Evolutionary conservation across 2,888 invertebrate species (phyloP), one percentile per base, ranked within the genome.

Genomic region (Keiferia lycopersicella): DNA sequence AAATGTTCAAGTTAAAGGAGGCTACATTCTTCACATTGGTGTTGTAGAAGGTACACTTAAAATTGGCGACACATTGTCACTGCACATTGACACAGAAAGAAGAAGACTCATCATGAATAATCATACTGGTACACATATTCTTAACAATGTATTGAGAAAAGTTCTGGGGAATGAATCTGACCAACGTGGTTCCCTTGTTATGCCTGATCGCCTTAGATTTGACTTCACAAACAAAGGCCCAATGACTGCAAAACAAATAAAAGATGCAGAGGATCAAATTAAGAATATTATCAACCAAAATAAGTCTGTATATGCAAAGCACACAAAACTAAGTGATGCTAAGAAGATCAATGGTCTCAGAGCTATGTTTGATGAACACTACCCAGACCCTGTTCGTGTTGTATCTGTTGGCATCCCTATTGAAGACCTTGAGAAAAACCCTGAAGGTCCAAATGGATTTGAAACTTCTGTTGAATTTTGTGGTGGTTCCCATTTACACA

Each of bases 341-440:
- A 98, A 98, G 92, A 95, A 96, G 69, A 97, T 98, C 68, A 95
- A 96, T 70, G 98, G 98, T 2, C 91, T 99, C 48, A 94, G 99
- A 69, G 99, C 99, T 22, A 98, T 99, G 89, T 99, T 99, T 90
- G 99, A 98, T 84, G 99, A 99, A 93, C 97, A 98, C 12, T 99
- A 99, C 85, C 99, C 99, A 0, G 99, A 99, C 92, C 98, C 99
- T 7, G 97, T 97, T 2, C 93, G 97, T 73, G 94, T 99, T 7
- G 97, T 99, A 51, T 97, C 98, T 30, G 95, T 99, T 72, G 99
- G 99, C 20, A 94, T 98, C 51, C 95, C 98, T 0, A 96, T 99
- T 7, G 98, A 98, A 72, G 93, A 96, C 56, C 92, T 99, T 53
- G 96, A 98, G 80, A 92, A 93, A 30, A 96, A 99, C 88, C 99